Evolutionary conservation across 2,888 invertebrate genomes (phyloP).

Genomic region (Schrankia costaestrigalis): DNA sequence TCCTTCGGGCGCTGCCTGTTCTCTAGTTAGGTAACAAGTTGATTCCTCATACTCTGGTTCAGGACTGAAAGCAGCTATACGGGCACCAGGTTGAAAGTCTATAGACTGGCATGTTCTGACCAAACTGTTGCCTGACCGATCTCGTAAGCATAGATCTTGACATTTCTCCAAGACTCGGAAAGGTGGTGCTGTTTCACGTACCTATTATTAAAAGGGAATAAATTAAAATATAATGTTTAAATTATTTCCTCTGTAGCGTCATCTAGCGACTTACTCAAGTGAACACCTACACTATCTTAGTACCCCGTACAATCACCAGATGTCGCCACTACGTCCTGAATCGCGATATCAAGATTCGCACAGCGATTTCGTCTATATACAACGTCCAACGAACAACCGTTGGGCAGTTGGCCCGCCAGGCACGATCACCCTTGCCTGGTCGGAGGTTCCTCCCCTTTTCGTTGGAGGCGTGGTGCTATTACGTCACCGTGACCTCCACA

Average conservation of each 20-base stretch:
- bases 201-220: conserved; percentile 59
- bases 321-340: no score
- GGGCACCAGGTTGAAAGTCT: conserved; percentile 93
- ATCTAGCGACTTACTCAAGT: no score
- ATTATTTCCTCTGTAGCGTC: background rate
- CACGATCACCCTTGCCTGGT: no score
- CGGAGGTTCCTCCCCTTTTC: no score
- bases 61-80: conserved; percentile 90
- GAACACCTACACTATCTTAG: no score
- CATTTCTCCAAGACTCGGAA: conserved; percentile 94
- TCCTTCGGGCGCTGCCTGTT: conserved; percentile 93
- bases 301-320: no score
- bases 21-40: conserved; percentile 91
- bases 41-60: conserved; percentile 93
- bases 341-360: no score
- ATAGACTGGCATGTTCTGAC: conserved; percentile 93
- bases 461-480: no score
- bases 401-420: no score
- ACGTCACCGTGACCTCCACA: no score
- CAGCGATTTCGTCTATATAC: no score
- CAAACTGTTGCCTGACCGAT: conserved; percentile 90
- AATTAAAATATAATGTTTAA: conserved; percentile 3
- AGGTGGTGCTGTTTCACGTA: conserved; percentile 90
- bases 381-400: no score
- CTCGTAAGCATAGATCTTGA: conserved; percentile 91